These are phyloP conservation scores for human DNA, from an alignment of 2,113 vertebrate species.

Conservation along the genomic window DNA sequence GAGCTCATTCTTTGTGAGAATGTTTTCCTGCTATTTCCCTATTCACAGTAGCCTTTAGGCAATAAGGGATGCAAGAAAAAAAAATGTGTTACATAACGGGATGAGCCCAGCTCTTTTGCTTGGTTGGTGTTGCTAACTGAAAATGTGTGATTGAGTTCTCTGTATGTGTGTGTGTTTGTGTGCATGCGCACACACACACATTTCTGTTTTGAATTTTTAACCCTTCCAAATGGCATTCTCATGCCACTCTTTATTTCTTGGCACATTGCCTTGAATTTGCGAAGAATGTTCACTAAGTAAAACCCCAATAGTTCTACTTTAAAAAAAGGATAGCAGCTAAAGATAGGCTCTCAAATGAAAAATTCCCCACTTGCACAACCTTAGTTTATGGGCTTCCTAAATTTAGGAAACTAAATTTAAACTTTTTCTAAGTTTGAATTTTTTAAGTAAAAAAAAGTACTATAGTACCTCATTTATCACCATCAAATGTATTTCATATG, in stretches of 20 bases:
- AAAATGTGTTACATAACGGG: not conserved
- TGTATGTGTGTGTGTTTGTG: not conserved
- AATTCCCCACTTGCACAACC: not conserved
- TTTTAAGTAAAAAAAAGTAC: constrained; percentile 15
- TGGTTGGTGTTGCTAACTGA: not conserved
- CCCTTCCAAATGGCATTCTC: constrained; percentile 43
- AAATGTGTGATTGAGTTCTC: not conserved
- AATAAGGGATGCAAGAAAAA: not conserved
- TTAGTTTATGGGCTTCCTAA: constrained; percentile 6
- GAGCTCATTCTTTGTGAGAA: not conserved
- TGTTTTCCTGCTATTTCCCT: not conserved
- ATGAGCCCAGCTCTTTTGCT: not conserved
- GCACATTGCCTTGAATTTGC: constrained; percentile 39
- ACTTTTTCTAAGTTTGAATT: not conserved
- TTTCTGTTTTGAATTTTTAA: constrained; percentile 14
- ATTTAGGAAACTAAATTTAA: not conserved
- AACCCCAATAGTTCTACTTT: not conserved
- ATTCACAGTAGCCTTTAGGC: constrained; percentile 26
- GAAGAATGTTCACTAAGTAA: constrained; percentile 53
- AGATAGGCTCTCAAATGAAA: constrained; percentile 19
- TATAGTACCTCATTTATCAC: not conserved
- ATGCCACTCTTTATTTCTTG: constrained; percentile 31
- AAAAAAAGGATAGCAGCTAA: constrained; percentile 48
- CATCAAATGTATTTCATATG: not conserved
- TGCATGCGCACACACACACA: too few relatives aligned